Evolutionary conservation across 1,140 invertebrate genomes (phyloP).

Genomic region (Halictus rubicundus): DNA sequence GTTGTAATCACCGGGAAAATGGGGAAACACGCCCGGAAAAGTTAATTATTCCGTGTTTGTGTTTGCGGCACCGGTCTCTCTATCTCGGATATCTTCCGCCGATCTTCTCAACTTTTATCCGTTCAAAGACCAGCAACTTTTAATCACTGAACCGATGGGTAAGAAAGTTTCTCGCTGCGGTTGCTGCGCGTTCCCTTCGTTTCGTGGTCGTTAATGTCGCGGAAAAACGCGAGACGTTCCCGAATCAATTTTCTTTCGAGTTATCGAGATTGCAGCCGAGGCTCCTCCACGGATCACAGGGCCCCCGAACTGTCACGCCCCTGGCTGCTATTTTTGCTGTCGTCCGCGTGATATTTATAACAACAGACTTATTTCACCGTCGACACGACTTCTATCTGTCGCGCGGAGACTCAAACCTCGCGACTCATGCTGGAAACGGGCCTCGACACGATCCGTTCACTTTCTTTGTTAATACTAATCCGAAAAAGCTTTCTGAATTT

Average conservation of each 20-base stretch:
- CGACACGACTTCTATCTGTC: conserved; percentile 44
- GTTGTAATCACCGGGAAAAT: neutral
- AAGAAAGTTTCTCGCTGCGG: neutral
- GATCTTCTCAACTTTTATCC: neutral
- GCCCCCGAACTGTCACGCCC: conserved; percentile 64
- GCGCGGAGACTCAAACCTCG: conserved; percentile 34
- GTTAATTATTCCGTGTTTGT: conserved; percentile 24
- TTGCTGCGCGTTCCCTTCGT: no score
- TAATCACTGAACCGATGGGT: neutral
- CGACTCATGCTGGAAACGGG: conserved; percentile 28
- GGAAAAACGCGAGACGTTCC: no score
- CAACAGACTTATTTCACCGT: conserved; percentile 70
- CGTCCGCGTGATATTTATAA: conserved; percentile 74
- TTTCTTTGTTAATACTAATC: neutral
- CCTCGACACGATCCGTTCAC: neutral
- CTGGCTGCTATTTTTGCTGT: conserved; percentile 75
- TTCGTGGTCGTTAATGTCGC: no score
- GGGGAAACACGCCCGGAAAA: neutral
- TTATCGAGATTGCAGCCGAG: no score
- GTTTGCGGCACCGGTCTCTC: neutral
- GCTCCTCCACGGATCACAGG: neutral
- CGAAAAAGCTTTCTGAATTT: no score
- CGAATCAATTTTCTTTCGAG: no score
- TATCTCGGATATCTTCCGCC: neutral
- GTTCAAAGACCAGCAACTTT: conserved; percentile 21